phyloP scores from a whole-genome alignment of 1,140 invertebrate genomes.

The Drosophila littoralis region DNA sequence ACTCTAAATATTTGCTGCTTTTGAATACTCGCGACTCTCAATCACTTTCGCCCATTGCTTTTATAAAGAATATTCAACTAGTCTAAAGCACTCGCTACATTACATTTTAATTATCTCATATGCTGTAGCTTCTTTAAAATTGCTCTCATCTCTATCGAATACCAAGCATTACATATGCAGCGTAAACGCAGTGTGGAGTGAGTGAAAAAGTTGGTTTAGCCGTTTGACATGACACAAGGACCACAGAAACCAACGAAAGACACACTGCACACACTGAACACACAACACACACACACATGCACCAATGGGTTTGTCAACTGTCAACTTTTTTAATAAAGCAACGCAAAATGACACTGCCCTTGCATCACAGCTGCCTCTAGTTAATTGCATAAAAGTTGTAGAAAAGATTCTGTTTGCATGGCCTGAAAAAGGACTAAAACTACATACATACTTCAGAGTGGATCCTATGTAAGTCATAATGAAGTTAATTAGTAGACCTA shows the following conservation, averaged over 20 bases:
- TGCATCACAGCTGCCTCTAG: conserved; percentile 14
- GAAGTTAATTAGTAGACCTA: conserved; percentile 30
- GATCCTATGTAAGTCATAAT: not conserved
- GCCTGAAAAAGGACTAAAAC: conserved; percentile 19
- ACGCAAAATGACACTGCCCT: conserved; percentile 54
- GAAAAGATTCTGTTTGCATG: conserved; percentile 43
- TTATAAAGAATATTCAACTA: not conserved
- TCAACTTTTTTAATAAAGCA: conserved; percentile 78
- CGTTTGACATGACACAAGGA: conserved; percentile 74
- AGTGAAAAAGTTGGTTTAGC: conserved; percentile 49
- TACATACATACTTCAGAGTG: not conserved
- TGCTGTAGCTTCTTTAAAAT: not conserved
- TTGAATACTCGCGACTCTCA: too few relatives aligned
- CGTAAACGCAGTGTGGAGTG: conserved; percentile 16
- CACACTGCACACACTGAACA: conserved; percentile 45
- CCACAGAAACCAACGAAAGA: conserved; percentile 72
- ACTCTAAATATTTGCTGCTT: too few relatives aligned
- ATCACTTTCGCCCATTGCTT: too few relatives aligned
- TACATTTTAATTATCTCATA: not conserved
- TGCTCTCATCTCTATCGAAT: conserved; percentile 11
- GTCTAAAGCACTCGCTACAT: not conserved
- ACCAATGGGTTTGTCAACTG: conserved; percentile 79
- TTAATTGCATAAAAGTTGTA: conserved; percentile 45
- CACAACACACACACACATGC: conserved; percentile 14
- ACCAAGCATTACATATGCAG: conserved; percentile 10